Base-by-base conservation (phyloP, 2,113 vertebrate species). In the Thymallus thymallus region DNA sequence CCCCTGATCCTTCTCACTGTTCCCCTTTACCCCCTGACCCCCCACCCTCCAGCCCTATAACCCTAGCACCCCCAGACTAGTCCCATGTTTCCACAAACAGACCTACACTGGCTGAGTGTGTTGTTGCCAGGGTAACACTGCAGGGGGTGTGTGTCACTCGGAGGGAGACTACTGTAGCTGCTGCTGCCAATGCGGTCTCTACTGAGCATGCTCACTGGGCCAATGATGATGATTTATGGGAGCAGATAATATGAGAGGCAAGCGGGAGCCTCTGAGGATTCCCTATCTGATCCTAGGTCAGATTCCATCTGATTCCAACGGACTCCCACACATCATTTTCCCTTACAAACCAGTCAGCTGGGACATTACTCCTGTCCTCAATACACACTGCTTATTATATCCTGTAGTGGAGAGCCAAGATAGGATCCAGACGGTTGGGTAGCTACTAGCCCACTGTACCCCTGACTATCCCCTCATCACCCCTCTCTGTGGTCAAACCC, bases 71-170 rank as follows among this genome's bases (percentile, higher is more conserved):
- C 73, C 71, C 56, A 46, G 16, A n/a, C 82, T 71, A 24, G 20
- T 16, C 35, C 35, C 30, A 63, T 35, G 9, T 35, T 18, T 69
- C 6, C 45, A 32, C 3, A 32, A 24, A 74, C 41, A 45, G 26
- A 77, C 23, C 51, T 56, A 71, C 24, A 20, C 66, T 64, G 46
- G 41, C 18, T 45, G 77, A 70, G 62, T 80, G 75, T 74, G 20
- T 60, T 23, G 86, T 88, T 87, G 80, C 74, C 76, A 78, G 67
- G 81, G 88, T 85, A 88, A 87, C 83, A 30, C 82, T 77, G 78
- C 78, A 77, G 76, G 80, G 29, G 82, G 81, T 80, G 83, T 81
- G 78, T 69, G 69, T 84, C 81, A 78, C 78, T 80, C 73, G 72
- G 56, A 72, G 73, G 68, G 69, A 70, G 68, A 55, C 13, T 7